Base-by-base conservation (phyloP, 2,888 invertebrate species). In the Polymixis lichenea region DNA sequence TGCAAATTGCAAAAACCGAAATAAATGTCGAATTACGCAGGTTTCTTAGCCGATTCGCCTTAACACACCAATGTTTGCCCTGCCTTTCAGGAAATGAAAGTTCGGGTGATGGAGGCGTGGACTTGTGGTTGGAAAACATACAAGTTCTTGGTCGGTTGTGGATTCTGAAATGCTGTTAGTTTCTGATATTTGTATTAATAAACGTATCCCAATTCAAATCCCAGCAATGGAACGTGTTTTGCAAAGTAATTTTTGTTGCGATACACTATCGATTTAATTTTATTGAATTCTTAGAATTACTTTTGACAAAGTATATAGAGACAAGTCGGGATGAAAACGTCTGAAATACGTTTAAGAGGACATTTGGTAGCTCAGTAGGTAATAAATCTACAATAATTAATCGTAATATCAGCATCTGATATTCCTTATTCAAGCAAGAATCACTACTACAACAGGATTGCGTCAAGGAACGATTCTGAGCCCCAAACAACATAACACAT, bases 41-140 rank as follows among this genome's bases (percentile, higher is more conserved):
- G n/a, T 4, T 58, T 11, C 0, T 32, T 3, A n/a, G 4, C 7
- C 1, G 17, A 53, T 66, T 67, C 56, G 58, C 67, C 75, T 83
- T 84, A 73, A 86, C 58, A 62, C 78, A 75, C 60, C 72, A 81
- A 74, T 73, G 68, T 86, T 86, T 86, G 71, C 60, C 32, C 25
- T 51, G 80, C 75, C 83, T 78, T n/a, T 58, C 71, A 83, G 84
- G 84, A 84, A 86, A 84, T 83, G 61, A 86, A 86, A 84, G 61
- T 86, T 83, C 13, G 46, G 75, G 43, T 49, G 68, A 61, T n/a
- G 64, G 85, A 72, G 78, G 78, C 86, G 84, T 72, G 86, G 78
- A 51, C 72, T 78, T 65, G 79, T 38, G 70, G 75, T 22, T 60
- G 32, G 62, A 73, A 67, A 65, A 83, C 75, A 78, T 68, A 79